These are phyloP conservation scores for Macroglossus sobrinus DNA, from an alignment of 2,113 vertebrate species.

Conservation along the genomic window DNA sequence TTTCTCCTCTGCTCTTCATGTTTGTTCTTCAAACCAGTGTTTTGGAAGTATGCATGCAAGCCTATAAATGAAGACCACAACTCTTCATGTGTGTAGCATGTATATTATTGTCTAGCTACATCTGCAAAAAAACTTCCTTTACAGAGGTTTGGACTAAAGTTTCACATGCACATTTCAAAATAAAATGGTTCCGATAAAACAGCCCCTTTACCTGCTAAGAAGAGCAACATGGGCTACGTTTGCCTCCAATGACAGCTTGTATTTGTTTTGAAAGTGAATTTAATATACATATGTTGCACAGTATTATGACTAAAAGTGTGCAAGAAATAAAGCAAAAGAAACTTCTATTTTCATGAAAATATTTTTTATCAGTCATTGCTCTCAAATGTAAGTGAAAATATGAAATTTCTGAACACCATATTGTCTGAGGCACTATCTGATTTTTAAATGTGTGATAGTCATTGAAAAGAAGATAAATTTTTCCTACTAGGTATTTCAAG, in stretches of 20 bases:
- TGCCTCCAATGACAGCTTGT: background rate
- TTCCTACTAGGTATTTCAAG: constrained; percentile 24
- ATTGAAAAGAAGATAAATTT: constrained; percentile 37
- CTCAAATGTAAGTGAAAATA: constrained; percentile 27
- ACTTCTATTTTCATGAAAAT: constrained; percentile 18
- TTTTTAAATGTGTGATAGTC: constrained; percentile 27
- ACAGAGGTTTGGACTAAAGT: constrained; percentile 49
- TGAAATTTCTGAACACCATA: background rate
- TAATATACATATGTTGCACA: background rate
- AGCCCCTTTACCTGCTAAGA: constrained; percentile 9
- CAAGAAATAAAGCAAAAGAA: constrained; percentile 56
- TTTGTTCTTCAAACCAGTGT: constrained; percentile 47
- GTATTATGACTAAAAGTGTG: constrained; percentile 30
- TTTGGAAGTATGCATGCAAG: constrained; percentile 40
- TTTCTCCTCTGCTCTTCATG: background rate
- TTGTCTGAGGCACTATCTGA: background rate
- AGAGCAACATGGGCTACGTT: background rate
- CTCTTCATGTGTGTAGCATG: constrained; percentile 28
- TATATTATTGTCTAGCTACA: constrained; percentile 19
- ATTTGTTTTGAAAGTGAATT: constrained; percentile 38
- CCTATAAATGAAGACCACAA: constrained; percentile 24
- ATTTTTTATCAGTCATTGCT: constrained; percentile 39
- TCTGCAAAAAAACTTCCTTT: constrained; percentile 24
- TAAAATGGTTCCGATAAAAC: background rate
- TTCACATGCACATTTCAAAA: constrained; percentile 52